Evolutionary conservation across 2,797 vertebrate genomes (phyloP).

Genomic region (Oreochromis grahami): DNA sequence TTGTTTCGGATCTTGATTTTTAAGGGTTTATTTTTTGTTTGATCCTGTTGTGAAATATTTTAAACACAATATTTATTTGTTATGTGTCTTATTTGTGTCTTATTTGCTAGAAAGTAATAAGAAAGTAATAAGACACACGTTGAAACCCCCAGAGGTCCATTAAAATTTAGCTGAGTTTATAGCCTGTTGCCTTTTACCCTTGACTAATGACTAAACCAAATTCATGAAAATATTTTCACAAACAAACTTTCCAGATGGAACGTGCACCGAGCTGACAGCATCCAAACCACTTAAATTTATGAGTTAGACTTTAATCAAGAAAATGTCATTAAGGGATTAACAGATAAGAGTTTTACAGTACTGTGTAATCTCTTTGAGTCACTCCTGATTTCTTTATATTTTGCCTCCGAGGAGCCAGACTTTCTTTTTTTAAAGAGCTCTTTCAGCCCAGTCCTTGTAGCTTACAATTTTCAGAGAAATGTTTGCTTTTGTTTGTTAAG

Average conservation of each 20-base stretch:
- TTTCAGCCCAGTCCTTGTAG: background rate
- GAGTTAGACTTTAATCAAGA: background rate
- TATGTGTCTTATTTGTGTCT: too few species aligned
- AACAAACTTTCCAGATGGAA: background rate
- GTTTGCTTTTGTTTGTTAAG: background rate
- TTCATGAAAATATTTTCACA: background rate
- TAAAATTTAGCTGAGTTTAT: background rate
- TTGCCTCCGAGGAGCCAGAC: background rate
- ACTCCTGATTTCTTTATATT: background rate
- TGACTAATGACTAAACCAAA: background rate
- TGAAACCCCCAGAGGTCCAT: background rate
- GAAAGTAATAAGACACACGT: background rate
- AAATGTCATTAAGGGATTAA: background rate
- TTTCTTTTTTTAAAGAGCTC: background rate
- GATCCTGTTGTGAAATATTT: background rate
- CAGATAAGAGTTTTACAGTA: background rate
- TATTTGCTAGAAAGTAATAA: too few species aligned
- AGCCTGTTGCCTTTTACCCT: background rate
- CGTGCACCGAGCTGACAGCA: background rate
- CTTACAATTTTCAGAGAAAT: background rate
- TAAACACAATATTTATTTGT: background rate
- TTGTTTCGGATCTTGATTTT: background rate
- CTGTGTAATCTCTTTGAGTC: background rate
- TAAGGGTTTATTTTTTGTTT: background rate
- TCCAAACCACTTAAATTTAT: background rate